These are phyloP conservation scores for Eilema sororculum DNA, from an alignment of 2,888 invertebrate species.

Conservation along the genomic window DNA sequence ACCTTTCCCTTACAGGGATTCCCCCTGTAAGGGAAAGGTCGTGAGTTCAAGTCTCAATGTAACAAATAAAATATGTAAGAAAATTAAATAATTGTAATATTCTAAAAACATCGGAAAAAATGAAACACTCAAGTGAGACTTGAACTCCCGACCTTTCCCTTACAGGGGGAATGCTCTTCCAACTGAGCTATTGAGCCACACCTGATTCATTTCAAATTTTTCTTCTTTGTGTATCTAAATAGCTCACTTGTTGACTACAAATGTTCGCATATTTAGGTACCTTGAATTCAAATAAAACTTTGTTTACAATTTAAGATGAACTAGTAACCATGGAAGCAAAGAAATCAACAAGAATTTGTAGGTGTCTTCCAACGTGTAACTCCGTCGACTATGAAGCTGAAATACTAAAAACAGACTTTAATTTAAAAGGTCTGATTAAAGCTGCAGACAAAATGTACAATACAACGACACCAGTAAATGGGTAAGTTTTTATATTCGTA, in stretches of 20 bases:
- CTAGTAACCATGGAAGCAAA: conserved; percentile 31
- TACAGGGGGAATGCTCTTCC: no score
- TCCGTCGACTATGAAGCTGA: conserved; percentile 89
- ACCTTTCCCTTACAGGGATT: no score
- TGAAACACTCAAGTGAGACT: no score
- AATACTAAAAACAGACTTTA: conserved; percentile 88
- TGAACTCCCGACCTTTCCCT: no score
- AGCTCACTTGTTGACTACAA: no score
- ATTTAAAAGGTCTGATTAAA: conserved; percentile 45
- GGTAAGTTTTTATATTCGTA: conserved; percentile 18
- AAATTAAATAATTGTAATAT: no score
- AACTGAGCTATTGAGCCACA: no score
- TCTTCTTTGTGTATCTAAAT: no score
- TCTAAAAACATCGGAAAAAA: no score
- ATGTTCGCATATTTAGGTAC: background rate
- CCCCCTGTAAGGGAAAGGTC: no score
- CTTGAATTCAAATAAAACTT: background rate
- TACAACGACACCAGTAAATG: background rate
- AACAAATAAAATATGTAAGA: background rate
- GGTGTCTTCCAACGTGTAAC: conserved; percentile 77
- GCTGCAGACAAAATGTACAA: background rate
- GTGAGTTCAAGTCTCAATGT: no score
- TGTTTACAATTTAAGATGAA: conserved; percentile 31
- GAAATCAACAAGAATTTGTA: conserved; percentile 30
- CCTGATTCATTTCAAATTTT: no score